Base-by-base conservation (phyloP, 2,113 vertebrate species). In the Epinephelus cyanopodus region DNA sequence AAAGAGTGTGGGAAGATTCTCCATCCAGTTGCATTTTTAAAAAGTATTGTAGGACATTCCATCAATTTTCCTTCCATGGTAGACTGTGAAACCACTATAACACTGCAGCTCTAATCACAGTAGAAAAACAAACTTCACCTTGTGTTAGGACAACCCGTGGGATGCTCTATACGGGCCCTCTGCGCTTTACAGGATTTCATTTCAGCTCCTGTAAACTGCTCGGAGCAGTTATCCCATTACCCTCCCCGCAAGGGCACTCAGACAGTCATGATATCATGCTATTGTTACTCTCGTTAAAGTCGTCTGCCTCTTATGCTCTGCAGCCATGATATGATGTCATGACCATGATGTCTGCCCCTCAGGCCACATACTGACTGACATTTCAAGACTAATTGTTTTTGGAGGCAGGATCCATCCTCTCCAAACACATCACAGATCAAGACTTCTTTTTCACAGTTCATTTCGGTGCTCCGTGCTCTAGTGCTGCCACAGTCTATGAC, bases 231-330 rank as follows among this genome's bases (percentile, higher is more conserved):
- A 87, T 91, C 82, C 78, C 73, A 85, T 91, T 88, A 87, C 66
- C 13, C 60, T 88, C 84, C 73, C 88, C 63, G 83, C 82, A 61
- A 68, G 87, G 67, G 53, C 83, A 63, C 85, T 71, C 85, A 90
- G 89, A 93, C 91, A 87, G 86, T 79, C 79, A 85, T 90, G 92
- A 92, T 73, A 79, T 93, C 89, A 91, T 81, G 72, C 85, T 1
- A 62, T 87, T 89, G 83, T 91, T 91, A 77, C 84, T 89, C 87
- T 85, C 60, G 53, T 93, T 93, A 92, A 93, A 85, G 64, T 73
- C 0, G 74, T 80, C 89, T 87, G 80, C 23, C 67, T 61, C 63
- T 66, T 81, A 58, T 39, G 29, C 67, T 84, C 76, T 1, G 42
- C 69, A 33, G 82, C 80, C 61, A 52, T 5, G 11, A 61, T 82